Evolutionary conservation across 2,797 vertebrate genomes (phyloP).

Genomic region (Galaxias olidus): DNA sequence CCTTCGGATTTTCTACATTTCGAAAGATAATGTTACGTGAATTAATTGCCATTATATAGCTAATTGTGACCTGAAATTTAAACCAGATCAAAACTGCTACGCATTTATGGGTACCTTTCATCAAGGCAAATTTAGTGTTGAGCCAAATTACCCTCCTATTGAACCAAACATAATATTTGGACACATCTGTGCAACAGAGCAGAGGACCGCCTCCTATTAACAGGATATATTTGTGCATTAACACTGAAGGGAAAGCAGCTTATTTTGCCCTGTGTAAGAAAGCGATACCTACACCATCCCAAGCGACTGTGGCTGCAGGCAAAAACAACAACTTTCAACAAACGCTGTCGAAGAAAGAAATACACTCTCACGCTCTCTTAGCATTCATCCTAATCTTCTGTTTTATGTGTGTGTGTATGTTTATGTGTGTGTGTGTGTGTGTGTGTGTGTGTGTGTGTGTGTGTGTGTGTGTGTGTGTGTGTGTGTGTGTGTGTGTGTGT

Average conservation of each 20-base stretch:
- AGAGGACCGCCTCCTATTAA: background rate
- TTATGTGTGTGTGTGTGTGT: too few species aligned
- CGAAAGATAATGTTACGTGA: too few species aligned
- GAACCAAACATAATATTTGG: background rate
- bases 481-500: background rate
- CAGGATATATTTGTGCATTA: slow-evolving; percentile 54
- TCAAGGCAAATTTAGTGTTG: too few species aligned
- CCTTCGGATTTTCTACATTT: too few species aligned
- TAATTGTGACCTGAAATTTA: too few species aligned
- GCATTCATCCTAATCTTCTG: slow-evolving; percentile 63
- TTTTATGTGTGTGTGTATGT: slow-evolving; percentile 59
- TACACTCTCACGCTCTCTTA: slow-evolving; percentile 54
- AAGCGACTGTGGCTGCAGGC: slow-evolving; percentile 73
- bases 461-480: slow-evolving; percentile 28
- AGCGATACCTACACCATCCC: slow-evolving; percentile 64
- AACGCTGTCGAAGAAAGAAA: slow-evolving; percentile 64
- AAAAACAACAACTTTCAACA: slow-evolving; percentile 76
- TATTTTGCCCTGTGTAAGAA: slow-evolving; percentile 52
- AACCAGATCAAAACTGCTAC: too few species aligned
- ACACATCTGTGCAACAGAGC: background rate
- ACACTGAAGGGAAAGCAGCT: slow-evolving; percentile 56
- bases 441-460: slow-evolving; percentile 21
- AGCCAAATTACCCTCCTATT: background rate
- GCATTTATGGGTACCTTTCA: too few species aligned
- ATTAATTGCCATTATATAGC: too few species aligned